Conservation (phyloP, 2,113 vertebrate genomes). For the Tachysurus vachellii region DNA sequence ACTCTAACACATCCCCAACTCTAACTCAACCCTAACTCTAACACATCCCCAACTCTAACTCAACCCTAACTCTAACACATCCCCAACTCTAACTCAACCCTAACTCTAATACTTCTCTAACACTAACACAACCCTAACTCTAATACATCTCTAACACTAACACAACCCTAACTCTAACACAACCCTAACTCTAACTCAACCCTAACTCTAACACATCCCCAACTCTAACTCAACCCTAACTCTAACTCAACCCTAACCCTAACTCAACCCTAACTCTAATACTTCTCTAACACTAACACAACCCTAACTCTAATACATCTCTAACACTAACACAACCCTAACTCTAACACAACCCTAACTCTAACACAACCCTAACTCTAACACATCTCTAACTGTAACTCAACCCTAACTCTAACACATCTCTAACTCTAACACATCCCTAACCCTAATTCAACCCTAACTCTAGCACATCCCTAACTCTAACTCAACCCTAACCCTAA, state of each 20-base stretch:
- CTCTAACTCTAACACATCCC: neutral
- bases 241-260: neutral
- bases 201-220: neutral
- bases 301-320: no score
- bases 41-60: neutral
- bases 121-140: no score
- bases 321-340: no score
- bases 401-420: neutral
- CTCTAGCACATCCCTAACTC: no score
- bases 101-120: no score
- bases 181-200: neutral
- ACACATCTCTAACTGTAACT: neutral
- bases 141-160: no score
- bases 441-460: neutral
- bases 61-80: neutral
- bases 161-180: no score
- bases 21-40: neutral
- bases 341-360: no score
- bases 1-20: no score
- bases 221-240: neutral
- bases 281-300: neutral
- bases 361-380: no score
- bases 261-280: neutral
- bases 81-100: neutral
- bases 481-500: no score